These are phyloP conservation scores for Bombyx huttoni DNA, from an alignment of 2,888 invertebrate species.

Conservation along the genomic window DNA sequence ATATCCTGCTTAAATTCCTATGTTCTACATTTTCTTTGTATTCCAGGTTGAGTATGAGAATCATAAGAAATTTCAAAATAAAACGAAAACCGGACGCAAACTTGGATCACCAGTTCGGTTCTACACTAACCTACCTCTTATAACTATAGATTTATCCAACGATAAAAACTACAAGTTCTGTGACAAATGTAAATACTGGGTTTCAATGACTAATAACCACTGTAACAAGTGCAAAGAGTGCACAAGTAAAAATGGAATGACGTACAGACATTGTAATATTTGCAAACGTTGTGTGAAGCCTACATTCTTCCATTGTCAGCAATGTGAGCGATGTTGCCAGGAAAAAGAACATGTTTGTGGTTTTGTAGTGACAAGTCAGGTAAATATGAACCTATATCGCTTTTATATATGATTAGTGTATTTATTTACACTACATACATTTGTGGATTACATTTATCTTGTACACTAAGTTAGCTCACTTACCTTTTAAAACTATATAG, in stretches of 20 bases:
- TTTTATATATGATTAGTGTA: too few relatives aligned
- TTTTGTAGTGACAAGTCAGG: slow-evolving; percentile 47
- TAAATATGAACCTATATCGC: slow-evolving; percentile 11
- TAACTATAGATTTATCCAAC: slow-evolving; percentile 54
- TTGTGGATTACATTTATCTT: too few relatives aligned
- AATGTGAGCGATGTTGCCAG: slow-evolving; percentile 77
- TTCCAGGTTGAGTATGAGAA: slow-evolving; percentile 84
- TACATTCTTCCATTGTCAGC: slow-evolving; percentile 83
- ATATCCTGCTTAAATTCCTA: too few relatives aligned
- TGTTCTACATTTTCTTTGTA: too few relatives aligned
- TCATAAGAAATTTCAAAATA: slow-evolving; percentile 79
- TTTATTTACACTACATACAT: too few relatives aligned
- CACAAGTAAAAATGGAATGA: slow-evolving; percentile 72
- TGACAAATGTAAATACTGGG: slow-evolving; percentile 79
- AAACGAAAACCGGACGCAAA: slow-evolving; percentile 76
- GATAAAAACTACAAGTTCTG: slow-evolving; percentile 84
- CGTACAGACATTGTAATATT: slow-evolving; percentile 82
- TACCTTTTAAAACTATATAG: too few relatives aligned
- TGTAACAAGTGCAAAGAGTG: slow-evolving; percentile 52
- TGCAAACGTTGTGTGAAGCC: slow-evolving; percentile 90
- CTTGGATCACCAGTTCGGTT: slow-evolving; percentile 88
- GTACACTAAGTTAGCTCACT: too few relatives aligned
- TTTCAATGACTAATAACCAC: slow-evolving; percentile 42
- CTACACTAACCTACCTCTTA: slow-evolving; percentile 83
- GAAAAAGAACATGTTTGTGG: slow-evolving; percentile 50